phyloP scores from a whole-genome alignment of 92 coral and sea anemone genomes.

The Scolanthus callimorphus region DNA sequence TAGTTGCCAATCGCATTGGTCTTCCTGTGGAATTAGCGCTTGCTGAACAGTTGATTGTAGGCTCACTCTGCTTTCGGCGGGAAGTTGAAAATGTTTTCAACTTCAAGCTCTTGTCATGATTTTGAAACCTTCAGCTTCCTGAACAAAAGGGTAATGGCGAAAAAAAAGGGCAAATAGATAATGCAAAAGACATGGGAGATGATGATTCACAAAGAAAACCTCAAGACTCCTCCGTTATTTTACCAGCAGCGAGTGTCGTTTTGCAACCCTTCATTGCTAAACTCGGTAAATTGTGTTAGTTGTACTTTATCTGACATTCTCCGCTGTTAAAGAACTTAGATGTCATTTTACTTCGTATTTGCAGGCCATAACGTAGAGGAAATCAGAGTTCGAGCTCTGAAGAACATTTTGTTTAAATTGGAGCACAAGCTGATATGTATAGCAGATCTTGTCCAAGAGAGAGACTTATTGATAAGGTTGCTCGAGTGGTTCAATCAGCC shows the following conservation, averaged over 20 bases:
- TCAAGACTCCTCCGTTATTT: conserved; percentile 26
- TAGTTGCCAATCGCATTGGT: no score
- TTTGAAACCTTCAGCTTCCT: no score
- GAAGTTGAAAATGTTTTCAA: no score
- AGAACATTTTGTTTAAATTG: conserved; percentile 84
- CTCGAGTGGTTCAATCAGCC: conserved; percentile 92
- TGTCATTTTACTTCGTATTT: no score
- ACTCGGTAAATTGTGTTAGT: conserved; percentile 56
- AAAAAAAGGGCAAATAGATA: no score
- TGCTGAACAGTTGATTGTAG: no score
- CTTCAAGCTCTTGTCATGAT: no score
- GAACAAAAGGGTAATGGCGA: no score
- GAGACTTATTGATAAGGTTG: conserved; percentile 67
- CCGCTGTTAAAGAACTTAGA: background rate
- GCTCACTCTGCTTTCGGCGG: no score
- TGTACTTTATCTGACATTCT: background rate
- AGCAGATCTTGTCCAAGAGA: conserved; percentile 90
- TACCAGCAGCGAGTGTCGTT: conserved; percentile 43
- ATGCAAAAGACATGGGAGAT: no score
- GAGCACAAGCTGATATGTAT: conserved; percentile 88
- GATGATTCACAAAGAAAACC: no score
- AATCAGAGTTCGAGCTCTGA: conserved; percentile 85
- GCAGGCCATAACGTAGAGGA: conserved; percentile 93
- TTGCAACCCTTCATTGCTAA: conserved; percentile 82
- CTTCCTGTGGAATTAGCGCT: no score